Evolutionary conservation across 2,888 invertebrate species (phyloP).

Genomic region (Bimastos eiseni): DNA sequence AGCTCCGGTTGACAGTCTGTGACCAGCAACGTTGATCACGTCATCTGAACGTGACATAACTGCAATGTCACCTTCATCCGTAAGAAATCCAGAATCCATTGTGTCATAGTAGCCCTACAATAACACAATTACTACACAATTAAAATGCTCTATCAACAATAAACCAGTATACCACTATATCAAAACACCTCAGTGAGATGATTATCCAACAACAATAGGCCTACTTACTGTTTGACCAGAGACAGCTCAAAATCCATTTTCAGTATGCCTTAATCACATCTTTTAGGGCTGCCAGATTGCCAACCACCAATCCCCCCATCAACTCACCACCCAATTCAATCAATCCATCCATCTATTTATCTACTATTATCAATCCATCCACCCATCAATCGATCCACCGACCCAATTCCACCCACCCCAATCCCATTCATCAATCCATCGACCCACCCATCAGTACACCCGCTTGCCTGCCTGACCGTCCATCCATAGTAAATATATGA

Average conservation of each 20-base stretch:
- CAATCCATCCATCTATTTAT: no score
- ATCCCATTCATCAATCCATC: background rate
- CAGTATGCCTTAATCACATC: background rate
- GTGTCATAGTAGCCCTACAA: constrained; percentile 85
- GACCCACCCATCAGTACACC: background rate
- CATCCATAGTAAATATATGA: background rate
- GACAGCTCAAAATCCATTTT: background rate
- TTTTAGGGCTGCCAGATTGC: background rate
- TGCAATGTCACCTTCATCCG: constrained; percentile 80
- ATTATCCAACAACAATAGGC: background rate
- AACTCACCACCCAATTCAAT: no score
- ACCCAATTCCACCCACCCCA: no score
- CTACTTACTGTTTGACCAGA: background rate
- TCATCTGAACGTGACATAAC: constrained; percentile 91
- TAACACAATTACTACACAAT: background rate
- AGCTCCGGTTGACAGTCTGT: constrained; percentile 83
- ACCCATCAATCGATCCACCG: background rate
- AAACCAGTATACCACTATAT: background rate
- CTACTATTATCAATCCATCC: background rate
- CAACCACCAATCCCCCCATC: no score
- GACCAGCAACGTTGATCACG: constrained; percentile 92
- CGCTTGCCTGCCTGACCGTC: no score
- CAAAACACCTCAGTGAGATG: background rate
- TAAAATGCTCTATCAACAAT: background rate
- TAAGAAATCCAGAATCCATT: constrained; percentile 88